Conservation (phyloP, 2,888 invertebrate genomes). For the Balanococcus diminutus region DNA sequence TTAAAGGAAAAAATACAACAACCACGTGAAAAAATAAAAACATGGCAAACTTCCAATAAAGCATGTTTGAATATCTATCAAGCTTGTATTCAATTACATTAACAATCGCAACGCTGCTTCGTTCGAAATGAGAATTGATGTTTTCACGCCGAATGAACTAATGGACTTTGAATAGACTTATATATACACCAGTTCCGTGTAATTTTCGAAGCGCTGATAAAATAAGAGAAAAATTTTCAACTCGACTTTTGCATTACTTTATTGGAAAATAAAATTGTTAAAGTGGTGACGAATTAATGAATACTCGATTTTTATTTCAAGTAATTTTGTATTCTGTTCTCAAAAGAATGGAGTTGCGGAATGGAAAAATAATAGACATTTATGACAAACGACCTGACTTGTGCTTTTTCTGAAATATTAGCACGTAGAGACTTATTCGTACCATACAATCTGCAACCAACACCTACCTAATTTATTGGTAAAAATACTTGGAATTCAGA, state of each 20-base stretch:
- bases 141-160: not conserved
- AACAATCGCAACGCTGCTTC: not conserved
- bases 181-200: not conserved
- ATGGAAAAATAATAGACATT: not conserved
- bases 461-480: too few species aligned
- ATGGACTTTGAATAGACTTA: constrained; percentile 1
- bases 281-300: not conserved
- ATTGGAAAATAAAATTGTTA: not conserved
- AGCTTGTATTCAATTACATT: not conserved
- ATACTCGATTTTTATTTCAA: not conserved
- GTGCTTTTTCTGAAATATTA: not conserved
- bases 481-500: too few species aligned
- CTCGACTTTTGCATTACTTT: not conserved
- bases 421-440: too few species aligned
- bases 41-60: not conserved
- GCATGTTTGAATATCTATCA: constrained; percentile 1
- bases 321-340: not conserved
- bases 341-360: not conserved
- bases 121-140: not conserved
- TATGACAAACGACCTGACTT: not conserved
- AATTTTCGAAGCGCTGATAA: not conserved
- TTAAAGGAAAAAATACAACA: not conserved
- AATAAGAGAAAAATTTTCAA: not conserved
- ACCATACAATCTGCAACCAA: too few species aligned
- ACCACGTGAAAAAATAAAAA: not conserved